Evolutionary conservation across 1,140 invertebrate genomes (phyloP).

Genomic region (Ceratosolen solmsi): DNA sequence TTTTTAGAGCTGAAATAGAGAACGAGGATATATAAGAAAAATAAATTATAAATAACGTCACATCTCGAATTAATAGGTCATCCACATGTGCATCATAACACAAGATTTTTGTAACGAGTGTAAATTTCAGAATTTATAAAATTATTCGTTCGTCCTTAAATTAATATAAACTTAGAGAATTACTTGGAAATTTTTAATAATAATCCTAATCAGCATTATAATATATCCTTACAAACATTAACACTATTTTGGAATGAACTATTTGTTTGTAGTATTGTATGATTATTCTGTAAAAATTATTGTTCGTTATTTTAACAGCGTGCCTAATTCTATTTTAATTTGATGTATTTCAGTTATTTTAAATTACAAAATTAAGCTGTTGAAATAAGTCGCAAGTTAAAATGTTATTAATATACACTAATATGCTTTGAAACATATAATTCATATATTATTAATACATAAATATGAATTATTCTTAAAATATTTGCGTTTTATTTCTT

Average conservation of each 20-base stretch:
- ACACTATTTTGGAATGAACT: neutral
- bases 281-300: neutral
- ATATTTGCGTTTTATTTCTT: too few relatives aligned
- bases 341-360: too few relatives aligned
- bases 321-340: too few relatives aligned
- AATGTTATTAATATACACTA: too few relatives aligned
- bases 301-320: neutral
- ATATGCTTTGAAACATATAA: too few relatives aligned
- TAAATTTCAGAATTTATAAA: neutral
- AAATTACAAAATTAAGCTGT: too few relatives aligned
- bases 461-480: too few relatives aligned
- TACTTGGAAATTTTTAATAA: too few relatives aligned
- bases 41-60: constrained; percentile 23
- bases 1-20: constrained; percentile 3
- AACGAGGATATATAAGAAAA: constrained; percentile 8
- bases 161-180: too few relatives aligned
- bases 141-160: neutral
- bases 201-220: neutral
- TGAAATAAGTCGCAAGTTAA: too few relatives aligned
- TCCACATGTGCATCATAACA: neutral
- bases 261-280: neutral
- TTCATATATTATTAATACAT: too few relatives aligned
- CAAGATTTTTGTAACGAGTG: neutral
- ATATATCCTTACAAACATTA: neutral
- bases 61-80: constrained; percentile 17